Percentiles rank a stretch among this genome's conserved stretches.
Evolutionary conservation across 2,113 vertebrate species (phyloP).

Genomic region (Epinephelus cyanopodus): DNA sequence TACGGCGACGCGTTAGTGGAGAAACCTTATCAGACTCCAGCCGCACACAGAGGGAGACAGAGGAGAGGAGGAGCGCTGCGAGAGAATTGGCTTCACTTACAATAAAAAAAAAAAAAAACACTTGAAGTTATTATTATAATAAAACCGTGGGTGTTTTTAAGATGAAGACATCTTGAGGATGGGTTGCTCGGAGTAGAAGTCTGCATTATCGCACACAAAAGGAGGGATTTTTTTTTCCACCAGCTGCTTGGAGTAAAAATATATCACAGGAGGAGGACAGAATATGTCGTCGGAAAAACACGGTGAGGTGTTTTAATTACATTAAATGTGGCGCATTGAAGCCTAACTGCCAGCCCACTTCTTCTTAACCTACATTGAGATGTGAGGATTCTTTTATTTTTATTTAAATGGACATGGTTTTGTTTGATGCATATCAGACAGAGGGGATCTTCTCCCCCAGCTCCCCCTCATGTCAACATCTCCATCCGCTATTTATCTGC

Average conservation of each 20-base stretch:
- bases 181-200: slow-evolving; percentile 68
- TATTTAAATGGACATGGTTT: background rate
- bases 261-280: slow-evolving; percentile 52
- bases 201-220: slow-evolving; percentile 43
- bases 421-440: background rate
- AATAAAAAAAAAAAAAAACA: background rate
- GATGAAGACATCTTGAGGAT: slow-evolving; percentile 75
- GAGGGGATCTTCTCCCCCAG: background rate
- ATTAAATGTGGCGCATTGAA: background rate
- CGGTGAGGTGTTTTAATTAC: slow-evolving; percentile 75
- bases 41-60: slow-evolving; percentile 13
- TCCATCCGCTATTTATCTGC: slow-evolving; percentile 44
- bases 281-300: slow-evolving; percentile 86
- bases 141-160: slow-evolving; percentile 8
- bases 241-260: slow-evolving; percentile 47
- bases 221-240: slow-evolving; percentile 21
- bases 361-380: background rate
- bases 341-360: slow-evolving; percentile 15
- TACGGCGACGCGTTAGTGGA: slow-evolving; percentile 76
- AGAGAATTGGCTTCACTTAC: background rate
- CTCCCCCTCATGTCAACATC: slow-evolving; percentile 6
- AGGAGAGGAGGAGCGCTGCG: slow-evolving; percentile 4
- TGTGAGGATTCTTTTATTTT: background rate
- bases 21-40: slow-evolving; percentile 68
- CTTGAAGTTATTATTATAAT: slow-evolving; percentile 18